Evolutionary conservation across 2,113 vertebrate species (phyloP).

Genomic region (Paradisaea rubra): DNA sequence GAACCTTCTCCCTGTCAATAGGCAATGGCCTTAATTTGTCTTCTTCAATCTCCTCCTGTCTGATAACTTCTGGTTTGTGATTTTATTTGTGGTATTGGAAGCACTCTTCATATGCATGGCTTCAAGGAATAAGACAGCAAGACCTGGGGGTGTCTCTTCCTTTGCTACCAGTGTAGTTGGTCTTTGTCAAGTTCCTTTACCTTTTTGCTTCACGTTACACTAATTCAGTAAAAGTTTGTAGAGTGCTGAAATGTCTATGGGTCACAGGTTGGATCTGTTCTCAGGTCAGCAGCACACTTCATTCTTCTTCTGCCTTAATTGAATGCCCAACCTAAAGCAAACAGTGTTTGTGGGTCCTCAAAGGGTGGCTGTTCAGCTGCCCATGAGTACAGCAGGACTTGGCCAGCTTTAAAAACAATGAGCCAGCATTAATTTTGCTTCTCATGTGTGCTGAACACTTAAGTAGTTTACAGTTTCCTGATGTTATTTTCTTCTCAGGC

Average conservation of each 20-base stretch:
- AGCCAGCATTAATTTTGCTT: neutral
- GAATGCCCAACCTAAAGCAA: neutral
- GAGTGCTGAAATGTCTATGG: neutral
- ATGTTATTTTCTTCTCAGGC: conserved; percentile 43
- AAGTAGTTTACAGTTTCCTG: neutral
- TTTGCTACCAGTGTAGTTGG: neutral
- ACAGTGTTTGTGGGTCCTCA: neutral
- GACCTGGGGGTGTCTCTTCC: neutral
- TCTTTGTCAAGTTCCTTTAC: neutral
- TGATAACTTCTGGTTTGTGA: neutral
- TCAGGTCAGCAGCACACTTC: neutral
- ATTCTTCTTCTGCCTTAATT: neutral
- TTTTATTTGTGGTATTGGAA: neutral
- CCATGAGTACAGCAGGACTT: neutral
- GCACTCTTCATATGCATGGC: neutral
- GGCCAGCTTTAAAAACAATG: neutral
- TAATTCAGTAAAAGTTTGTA: neutral
- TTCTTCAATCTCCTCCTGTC: neutral
- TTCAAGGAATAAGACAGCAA: neutral
- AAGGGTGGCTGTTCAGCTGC: neutral
- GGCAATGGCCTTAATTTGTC: neutral
- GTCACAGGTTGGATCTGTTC: neutral
- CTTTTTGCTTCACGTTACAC: neutral
- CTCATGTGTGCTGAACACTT: neutral
- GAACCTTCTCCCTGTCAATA: neutral